A percentile compares a stretch with the other conserved stretches of the same genome.
Conservation (phyloP, 2,113 vertebrate species). For the Penelope pileata region DNA sequence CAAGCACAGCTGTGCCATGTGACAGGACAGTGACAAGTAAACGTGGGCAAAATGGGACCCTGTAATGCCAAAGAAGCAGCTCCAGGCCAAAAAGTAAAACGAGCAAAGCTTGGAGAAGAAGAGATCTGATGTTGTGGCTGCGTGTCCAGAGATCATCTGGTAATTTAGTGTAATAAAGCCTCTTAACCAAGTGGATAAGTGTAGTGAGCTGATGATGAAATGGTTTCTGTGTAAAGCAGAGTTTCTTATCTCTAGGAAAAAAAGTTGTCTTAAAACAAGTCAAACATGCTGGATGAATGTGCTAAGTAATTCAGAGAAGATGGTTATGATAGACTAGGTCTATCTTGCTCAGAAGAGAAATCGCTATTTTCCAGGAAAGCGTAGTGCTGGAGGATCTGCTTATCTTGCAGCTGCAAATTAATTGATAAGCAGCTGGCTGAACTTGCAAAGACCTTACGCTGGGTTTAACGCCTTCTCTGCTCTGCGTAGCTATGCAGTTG, state of each 20-base stretch:
- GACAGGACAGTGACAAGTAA: rapidly evolving
- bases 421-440: background rate
- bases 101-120: background rate
- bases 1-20: background rate
- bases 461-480: rapidly evolving
- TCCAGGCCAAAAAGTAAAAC: background rate
- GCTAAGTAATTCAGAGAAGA: background rate
- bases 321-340: background rate
- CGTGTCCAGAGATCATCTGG: background rate
- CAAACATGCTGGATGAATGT: background rate
- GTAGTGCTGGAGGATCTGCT: background rate
- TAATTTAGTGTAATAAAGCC: slow-evolving; percentile 14
- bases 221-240: background rate
- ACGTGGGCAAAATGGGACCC: background rate
- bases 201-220: background rate
- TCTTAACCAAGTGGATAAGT: background rate
- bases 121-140: background rate
- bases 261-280: background rate
- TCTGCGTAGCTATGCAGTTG: background rate
- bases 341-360: background rate
- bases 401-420: background rate
- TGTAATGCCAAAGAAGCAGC: background rate
- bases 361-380: background rate
- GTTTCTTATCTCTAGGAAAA: background rate
- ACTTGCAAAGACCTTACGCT: background rate